phyloP scores from a whole-genome alignment of 2,888 invertebrate genomes.

The Drosophila nigricruria region DNA sequence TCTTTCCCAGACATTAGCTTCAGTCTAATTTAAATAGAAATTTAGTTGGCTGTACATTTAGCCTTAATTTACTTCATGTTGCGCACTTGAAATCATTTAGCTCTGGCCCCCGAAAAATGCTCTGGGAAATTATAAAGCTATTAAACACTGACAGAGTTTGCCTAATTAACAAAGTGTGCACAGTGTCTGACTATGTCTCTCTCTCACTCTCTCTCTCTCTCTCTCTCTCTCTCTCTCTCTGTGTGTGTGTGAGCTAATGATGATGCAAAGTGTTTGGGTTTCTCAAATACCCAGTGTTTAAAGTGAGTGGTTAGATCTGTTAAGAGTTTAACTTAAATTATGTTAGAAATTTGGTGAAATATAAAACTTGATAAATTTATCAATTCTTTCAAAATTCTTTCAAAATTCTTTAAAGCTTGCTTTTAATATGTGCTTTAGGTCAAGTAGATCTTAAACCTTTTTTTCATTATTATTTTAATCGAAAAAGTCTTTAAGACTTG shows the following conservation, averaged over 20 bases:
- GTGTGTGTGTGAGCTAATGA: constrained; percentile 40
- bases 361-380: too few species aligned
- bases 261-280: constrained; percentile 31
- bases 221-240: constrained; percentile 16
- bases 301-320: not conserved
- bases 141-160: constrained; percentile 51
- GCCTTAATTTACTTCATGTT: constrained; percentile 9
- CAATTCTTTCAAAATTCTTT: too few species aligned
- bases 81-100: constrained; percentile 22
- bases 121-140: constrained; percentile 45
- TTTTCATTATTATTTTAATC: too few species aligned
- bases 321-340: too few species aligned
- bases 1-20: not conserved
- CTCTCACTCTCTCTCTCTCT: constrained; percentile 9
- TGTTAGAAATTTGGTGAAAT: too few species aligned
- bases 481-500: too few species aligned
- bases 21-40: not conserved
- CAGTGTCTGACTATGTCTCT: constrained; percentile 32
- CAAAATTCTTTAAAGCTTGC: too few species aligned
- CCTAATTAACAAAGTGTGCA: constrained; percentile 55
- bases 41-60: constrained; percentile 13
- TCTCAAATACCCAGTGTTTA: constrained; percentile 27
- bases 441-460: too few species aligned
- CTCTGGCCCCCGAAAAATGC: not conserved
- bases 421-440: too few species aligned